Evolutionary conservation across 2,888 invertebrate genomes (phyloP), one percentile per base, ranked within the genome.

Genomic region (Oxycera nigricornis): DNA sequence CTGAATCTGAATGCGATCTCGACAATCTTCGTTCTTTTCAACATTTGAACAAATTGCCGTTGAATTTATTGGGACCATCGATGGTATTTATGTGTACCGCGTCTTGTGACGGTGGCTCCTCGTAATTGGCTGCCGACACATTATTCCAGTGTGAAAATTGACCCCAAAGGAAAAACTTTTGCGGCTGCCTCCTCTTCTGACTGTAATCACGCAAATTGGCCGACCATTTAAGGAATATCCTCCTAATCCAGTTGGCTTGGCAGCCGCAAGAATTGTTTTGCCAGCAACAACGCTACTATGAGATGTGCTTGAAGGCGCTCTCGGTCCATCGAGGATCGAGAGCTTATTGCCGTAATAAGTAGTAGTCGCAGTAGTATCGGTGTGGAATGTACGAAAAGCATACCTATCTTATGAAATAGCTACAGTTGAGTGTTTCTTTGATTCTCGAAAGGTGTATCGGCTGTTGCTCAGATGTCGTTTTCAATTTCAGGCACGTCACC

Each of bases 131-230:
- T 74, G 74, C 76, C 67, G 76, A 74, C 74, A 74, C 74, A 76
- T 76, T 75, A 75, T 75, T 74, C 65, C 76, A 74, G 76, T 76
- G 73, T 76, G 73, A 76, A 76, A 76, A 76, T 72, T 74, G 76
- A 74, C 57, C 68, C 75, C 73, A 46, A 65, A 52, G 39, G 65
- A 73, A 52, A 55, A 65, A 55, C 52, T 46, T n/a, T 31, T 1
- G 52, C 28, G 39, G 41, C 35, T 41, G 31, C 17, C 35, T 24
- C 31, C 24, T 28, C 30, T 14, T 24, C 52, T 52, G 72, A 72
- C 72, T 41, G 68, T 74, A 76, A 74, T 76, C 76, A 74, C 73
- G 74, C 76, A 76, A 76, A 76, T 76, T 76, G 76, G 74, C 67
- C 46, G 35, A 61, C 76, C 76, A 76, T 76, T 76, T 76, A 76